phyloP scores from a whole-genome alignment of 2,888 invertebrate genomes.

The Chloroclysta siterata region DNA sequence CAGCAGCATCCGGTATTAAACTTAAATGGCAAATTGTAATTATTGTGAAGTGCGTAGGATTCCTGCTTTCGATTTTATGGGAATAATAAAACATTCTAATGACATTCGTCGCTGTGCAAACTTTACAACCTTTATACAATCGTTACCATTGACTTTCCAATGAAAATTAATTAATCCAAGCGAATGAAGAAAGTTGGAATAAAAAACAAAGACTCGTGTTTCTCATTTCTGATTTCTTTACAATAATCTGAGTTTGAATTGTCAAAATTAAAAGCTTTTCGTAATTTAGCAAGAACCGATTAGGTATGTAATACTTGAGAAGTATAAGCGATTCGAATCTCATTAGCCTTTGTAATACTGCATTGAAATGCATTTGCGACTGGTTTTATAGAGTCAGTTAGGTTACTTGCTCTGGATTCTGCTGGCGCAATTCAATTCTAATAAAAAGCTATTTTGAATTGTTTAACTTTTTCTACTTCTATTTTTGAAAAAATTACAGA shows the following conservation, averaged over 20 bases:
- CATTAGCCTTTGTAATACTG: constrained; percentile 34
- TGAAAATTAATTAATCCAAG: constrained; percentile 37
- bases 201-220: constrained; percentile 31
- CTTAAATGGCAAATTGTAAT: constrained; percentile 44
- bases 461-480: background rate
- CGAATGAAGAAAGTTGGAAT: constrained; percentile 27
- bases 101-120: constrained; percentile 42
- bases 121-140: constrained; percentile 45
- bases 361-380: constrained; percentile 32
- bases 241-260: constrained; percentile 42
- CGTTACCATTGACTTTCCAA: constrained; percentile 51
- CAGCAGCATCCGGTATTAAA: constrained; percentile 58
- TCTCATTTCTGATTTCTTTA: constrained; percentile 44
- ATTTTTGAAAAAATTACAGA: background rate
- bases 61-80: constrained; percentile 60
- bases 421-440: constrained; percentile 23
- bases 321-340: constrained; percentile 29
- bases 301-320: constrained; percentile 36
- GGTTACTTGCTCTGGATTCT: constrained; percentile 29
- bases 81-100: constrained; percentile 50
- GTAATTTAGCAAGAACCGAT: constrained; percentile 42
- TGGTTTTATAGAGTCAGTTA: constrained; percentile 31
- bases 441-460: constrained; percentile 31
- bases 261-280: constrained; percentile 52
- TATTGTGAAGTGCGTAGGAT: constrained; percentile 53